Conservation (phyloP, 2,888 invertebrate genomes). For the Dendrolimus pini region DNA sequence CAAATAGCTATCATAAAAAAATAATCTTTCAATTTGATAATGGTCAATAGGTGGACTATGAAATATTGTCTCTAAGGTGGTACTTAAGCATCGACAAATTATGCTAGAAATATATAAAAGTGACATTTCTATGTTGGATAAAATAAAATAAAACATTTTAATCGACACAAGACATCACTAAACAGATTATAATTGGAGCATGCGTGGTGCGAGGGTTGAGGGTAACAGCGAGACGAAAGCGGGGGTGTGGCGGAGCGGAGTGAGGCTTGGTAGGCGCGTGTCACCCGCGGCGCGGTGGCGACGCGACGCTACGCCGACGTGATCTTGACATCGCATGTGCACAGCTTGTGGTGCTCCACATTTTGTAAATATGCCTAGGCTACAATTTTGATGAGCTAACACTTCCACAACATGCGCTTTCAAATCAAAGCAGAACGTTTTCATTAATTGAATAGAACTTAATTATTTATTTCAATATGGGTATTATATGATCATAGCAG, state of each 20-base stretch:
- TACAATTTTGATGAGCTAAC: neutral
- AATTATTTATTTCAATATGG: too few relatives aligned
- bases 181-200: slow-evolving; percentile 76
- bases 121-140: too few relatives aligned
- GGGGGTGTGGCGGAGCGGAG: slow-evolving; percentile 37
- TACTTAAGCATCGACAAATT: too few relatives aligned
- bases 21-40: too few relatives aligned
- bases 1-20: too few relatives aligned
- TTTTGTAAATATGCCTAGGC: slow-evolving; percentile 28
- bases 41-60: too few relatives aligned
- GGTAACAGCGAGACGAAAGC: slow-evolving; percentile 34
- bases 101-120: too few relatives aligned
- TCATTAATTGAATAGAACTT: too few relatives aligned
- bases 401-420: neutral
- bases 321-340: slow-evolving; percentile 72
- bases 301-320: slow-evolving; percentile 43
- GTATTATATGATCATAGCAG: too few relatives aligned
- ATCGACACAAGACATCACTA: slow-evolving; percentile 73
- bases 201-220: slow-evolving; percentile 70
- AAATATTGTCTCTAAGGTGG: too few relatives aligned
- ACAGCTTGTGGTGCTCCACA: slow-evolving; percentile 51
- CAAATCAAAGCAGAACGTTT: too few relatives aligned
- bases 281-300: slow-evolving; percentile 51
- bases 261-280: slow-evolving; percentile 37
- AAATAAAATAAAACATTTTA: slow-evolving; percentile 26